These are phyloP conservation scores for Nephrotoma appendiculata DNA, from an alignment of 2,888 invertebrate species.

Conservation along the genomic window DNA sequence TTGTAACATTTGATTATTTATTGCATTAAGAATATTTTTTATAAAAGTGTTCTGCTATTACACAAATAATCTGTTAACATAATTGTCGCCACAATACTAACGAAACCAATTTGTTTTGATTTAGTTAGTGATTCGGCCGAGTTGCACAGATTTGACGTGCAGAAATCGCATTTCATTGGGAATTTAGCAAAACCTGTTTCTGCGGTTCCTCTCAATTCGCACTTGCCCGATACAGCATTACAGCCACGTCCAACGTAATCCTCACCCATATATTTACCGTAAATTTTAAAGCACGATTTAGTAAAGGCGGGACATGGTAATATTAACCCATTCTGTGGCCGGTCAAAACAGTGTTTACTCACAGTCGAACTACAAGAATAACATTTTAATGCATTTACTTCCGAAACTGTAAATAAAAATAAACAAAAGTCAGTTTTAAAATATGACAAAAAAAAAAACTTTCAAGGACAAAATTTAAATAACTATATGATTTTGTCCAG, in stretches of 20 bases:
- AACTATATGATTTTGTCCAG: too few species aligned
- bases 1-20: too few species aligned
- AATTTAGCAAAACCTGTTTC: background rate
- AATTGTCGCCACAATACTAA: background rate
- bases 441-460: background rate
- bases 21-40: too few species aligned
- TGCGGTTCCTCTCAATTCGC: background rate
- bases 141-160: background rate
- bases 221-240: background rate
- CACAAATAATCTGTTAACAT: background rate
- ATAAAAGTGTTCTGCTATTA: too few species aligned
- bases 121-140: background rate
- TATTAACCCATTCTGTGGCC: background rate
- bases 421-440: background rate
- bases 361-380: background rate
- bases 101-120: background rate
- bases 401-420: background rate
- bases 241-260: background rate
- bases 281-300: background rate
- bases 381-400: background rate
- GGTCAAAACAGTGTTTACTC: background rate
- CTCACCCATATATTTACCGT: background rate
- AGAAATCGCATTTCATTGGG: background rate
- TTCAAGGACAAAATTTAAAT: too few species aligned
- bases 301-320: background rate